Evolutionary conservation across 2,113 vertebrate species (phyloP).

Genomic region (Apistogramma diplotaenia): DNA sequence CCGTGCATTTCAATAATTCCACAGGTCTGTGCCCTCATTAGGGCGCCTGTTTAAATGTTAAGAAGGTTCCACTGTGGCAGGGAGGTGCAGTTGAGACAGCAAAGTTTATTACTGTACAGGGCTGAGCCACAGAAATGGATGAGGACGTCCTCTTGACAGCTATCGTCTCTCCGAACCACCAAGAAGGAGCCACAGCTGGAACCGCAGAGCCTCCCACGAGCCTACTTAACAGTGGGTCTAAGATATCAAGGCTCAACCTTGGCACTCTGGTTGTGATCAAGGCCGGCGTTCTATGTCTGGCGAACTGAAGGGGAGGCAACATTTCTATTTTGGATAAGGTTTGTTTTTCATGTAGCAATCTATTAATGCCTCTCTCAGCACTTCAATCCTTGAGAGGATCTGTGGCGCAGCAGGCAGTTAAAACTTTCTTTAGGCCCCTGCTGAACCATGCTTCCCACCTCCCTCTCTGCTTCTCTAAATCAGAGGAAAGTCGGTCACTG

Average conservation of each 20-base stretch:
- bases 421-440: constrained; percentile 45
- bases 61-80: not conserved
- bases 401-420: constrained; percentile 34
- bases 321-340: constrained; percentile 76
- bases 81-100: not conserved
- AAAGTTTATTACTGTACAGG: not conserved
- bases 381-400: constrained; percentile 21
- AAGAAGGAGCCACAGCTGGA: constrained; percentile 25
- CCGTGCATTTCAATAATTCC: constrained; percentile 23
- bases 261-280: constrained; percentile 16
- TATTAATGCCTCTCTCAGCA: constrained; percentile 61
- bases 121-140: constrained; percentile 6
- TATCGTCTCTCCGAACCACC: constrained; percentile 22
- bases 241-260: constrained; percentile 57
- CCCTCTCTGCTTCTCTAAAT: constrained; percentile 16
- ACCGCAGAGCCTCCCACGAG: constrained; percentile 23
- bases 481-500: constrained; percentile 12
- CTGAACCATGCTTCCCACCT: constrained; percentile 14
- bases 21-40: constrained; percentile 13
- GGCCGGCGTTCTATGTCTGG: constrained; percentile 46
- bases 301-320: constrained; percentile 46
- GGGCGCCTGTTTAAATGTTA: constrained; percentile 21
- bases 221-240: constrained; percentile 34
- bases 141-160: constrained; percentile 7
- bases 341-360: constrained; percentile 69